phyloP scores from a whole-genome alignment of 2,888 invertebrate genomes.

The Deilephila porcellus region DNA sequence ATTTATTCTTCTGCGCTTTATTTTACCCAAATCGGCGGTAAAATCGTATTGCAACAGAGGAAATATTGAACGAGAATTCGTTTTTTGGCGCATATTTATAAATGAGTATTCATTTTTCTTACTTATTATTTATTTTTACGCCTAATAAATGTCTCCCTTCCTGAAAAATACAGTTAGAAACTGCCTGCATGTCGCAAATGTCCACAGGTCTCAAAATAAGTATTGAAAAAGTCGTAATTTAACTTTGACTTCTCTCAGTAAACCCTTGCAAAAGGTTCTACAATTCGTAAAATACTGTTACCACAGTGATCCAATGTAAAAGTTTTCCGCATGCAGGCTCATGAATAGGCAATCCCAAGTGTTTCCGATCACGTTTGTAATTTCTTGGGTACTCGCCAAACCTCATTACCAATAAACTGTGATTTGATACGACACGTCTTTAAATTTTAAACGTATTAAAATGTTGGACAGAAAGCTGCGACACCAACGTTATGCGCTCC shows the following conservation, averaged over 20 bases:
- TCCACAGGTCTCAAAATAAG: not conserved
- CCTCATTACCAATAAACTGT: conserved; percentile 56
- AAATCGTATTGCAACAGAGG: too few relatives aligned
- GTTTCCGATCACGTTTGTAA: conserved; percentile 71
- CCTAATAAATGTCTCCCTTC: too few relatives aligned
- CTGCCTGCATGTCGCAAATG: too few relatives aligned
- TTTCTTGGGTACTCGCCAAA: conserved; percentile 70
- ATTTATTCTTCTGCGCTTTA: too few relatives aligned
- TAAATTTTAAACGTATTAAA: conserved; percentile 27
- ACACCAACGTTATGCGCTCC: not conserved
- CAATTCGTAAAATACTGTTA: conserved; percentile 1
- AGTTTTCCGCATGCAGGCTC: conserved; percentile 61
- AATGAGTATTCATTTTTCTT: too few relatives aligned
- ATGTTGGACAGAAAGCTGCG: not conserved
- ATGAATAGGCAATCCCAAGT: conserved; percentile 75
- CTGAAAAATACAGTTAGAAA: too few relatives aligned
- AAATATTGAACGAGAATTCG: too few relatives aligned
- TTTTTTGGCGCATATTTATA: too few relatives aligned
- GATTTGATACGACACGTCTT: conserved; percentile 49
- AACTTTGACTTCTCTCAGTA: not conserved
- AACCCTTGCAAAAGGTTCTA: not conserved
- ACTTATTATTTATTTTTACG: too few relatives aligned
- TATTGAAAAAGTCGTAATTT: not conserved
- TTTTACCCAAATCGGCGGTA: too few relatives aligned
- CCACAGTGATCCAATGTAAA: conserved; percentile 41